A percentile compares a stretch with the other conserved stretches of the same genome.
Evolutionary conservation across 2,888 invertebrate genomes (phyloP).

Genomic region (Oligia fasciuncula): DNA sequence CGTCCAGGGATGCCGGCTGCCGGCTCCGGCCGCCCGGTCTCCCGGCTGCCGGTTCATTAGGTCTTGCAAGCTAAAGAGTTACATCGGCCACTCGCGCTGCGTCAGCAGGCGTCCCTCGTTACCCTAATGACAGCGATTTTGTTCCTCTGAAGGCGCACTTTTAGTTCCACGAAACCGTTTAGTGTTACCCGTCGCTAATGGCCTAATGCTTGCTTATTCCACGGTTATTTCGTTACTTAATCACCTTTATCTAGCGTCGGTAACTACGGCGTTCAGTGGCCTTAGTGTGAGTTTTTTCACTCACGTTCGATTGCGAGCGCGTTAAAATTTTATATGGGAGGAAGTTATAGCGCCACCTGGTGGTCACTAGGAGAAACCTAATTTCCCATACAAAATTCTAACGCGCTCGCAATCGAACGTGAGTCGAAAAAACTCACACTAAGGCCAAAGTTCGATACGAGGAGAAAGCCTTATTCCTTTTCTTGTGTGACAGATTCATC

Average conservation of each 20-base stretch:
- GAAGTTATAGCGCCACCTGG: too few species aligned
- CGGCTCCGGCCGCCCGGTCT: slow-evolving; percentile 67
- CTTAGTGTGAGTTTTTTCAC: too few species aligned
- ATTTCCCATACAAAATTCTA: too few species aligned
- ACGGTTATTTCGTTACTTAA: slow-evolving; percentile 82
- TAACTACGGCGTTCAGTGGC: slow-evolving; percentile 63
- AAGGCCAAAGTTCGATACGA: slow-evolving; percentile 54
- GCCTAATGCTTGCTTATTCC: slow-evolving; percentile 81
- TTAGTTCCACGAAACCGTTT: slow-evolving; percentile 85
- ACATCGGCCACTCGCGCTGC: slow-evolving; percentile 81
- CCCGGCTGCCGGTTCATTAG: slow-evolving; percentile 82
- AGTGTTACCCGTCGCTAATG: slow-evolving; percentile 86
- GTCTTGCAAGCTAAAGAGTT: slow-evolving; percentile 83
- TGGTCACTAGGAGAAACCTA: too few species aligned
- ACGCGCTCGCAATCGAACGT: too few species aligned
- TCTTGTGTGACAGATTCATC: slow-evolving; percentile 26
- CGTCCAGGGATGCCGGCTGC: slow-evolving; percentile 79
- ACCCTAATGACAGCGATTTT: slow-evolving; percentile 89
- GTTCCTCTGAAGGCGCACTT: slow-evolving; percentile 84
- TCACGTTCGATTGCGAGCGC: too few species aligned
- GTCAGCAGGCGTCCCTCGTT: slow-evolving; percentile 87
- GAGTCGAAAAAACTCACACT: too few species aligned
- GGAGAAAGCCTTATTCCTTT: slow-evolving; percentile 35
- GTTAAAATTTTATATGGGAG: too few species aligned
- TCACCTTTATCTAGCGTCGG: slow-evolving; percentile 72